Percentiles rank a stretch among this genome's conserved stretches.
These are phyloP conservation scores for Microtus oregoni DNA, from an alignment of 2,113 vertebrate species.

Conservation along the genomic window DNA sequence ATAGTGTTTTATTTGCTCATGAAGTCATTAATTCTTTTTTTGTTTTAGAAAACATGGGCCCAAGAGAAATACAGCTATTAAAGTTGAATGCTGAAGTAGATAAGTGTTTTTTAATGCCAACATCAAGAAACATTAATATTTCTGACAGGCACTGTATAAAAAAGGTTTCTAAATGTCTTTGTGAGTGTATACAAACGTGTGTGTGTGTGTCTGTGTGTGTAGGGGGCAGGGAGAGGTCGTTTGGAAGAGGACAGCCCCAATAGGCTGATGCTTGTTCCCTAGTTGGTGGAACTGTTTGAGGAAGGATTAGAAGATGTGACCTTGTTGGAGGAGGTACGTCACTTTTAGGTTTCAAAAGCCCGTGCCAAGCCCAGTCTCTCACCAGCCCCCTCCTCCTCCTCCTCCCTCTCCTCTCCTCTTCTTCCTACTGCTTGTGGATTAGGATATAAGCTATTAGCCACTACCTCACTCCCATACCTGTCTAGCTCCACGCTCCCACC, in stretches of 20 bases:
- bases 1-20: not conserved
- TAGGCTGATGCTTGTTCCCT: not conserved
- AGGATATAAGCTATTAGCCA: not conserved
- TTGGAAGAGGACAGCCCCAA: not conserved
- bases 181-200: not conserved
- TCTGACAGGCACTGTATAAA: not conserved
- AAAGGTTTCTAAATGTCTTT: not conserved
- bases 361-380: not conserved
- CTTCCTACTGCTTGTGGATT: not conserved
- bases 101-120: conserved; percentile 8
- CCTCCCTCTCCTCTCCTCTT: not conserved
- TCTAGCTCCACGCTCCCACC: too few species aligned
- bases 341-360: not conserved
- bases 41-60: not conserved
- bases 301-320: not conserved
- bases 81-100: not conserved
- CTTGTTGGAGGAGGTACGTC: not conserved
- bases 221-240: not conserved
- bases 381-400: too few species aligned
- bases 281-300: not conserved
- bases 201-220: not conserved
- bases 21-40: not conserved
- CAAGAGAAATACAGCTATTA: conserved; percentile 29
- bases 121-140: conserved; percentile 36
- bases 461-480: not conserved